Percentiles rank a stretch among this genome's conserved stretches.
Evolutionary conservation across 2,797 vertebrate genomes (phyloP).

Genomic region (Rhabdophis nuchalis): DNA sequence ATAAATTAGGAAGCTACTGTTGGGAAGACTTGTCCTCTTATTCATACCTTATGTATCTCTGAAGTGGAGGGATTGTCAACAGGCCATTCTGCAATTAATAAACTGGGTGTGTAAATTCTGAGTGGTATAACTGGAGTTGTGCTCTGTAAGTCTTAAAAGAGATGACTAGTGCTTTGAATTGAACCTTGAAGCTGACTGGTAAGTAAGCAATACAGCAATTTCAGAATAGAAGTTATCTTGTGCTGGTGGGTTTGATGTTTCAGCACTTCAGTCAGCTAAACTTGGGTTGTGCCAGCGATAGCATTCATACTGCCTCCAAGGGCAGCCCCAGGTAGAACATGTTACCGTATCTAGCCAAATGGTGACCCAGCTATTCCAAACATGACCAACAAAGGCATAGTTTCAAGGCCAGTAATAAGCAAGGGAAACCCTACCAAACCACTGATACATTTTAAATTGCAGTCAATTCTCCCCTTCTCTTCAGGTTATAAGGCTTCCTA

Average conservation of each 20-base stretch:
- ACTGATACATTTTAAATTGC: not conserved
- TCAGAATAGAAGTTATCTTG: not conserved
- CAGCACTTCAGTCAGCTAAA: not conserved
- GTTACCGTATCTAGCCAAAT: not conserved
- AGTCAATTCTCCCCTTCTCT: constrained; percentile 45
- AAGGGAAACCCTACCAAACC: not conserved
- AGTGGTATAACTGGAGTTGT: not conserved
- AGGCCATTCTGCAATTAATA: not conserved
- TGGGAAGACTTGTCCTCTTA: not conserved
- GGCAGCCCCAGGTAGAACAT: not conserved
- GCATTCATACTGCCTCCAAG: not conserved
- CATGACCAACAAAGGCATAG: not conserved
- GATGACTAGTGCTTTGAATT: not conserved
- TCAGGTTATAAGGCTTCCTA: constrained; percentile 52
- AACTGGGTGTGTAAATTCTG: not conserved
- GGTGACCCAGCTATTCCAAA: not conserved
- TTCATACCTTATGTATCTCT: not conserved
- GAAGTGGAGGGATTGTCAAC: not conserved
- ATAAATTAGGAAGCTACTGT: not conserved
- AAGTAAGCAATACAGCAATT: not conserved
- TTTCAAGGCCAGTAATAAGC: not conserved
- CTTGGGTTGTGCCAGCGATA: not conserved
- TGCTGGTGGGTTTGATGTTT: not conserved
- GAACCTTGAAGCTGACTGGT: not conserved
- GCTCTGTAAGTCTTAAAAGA: not conserved